Evolutionary conservation across 1,140 invertebrate genomes (phyloP).

Genomic region (Drosophila persimilis): DNA sequence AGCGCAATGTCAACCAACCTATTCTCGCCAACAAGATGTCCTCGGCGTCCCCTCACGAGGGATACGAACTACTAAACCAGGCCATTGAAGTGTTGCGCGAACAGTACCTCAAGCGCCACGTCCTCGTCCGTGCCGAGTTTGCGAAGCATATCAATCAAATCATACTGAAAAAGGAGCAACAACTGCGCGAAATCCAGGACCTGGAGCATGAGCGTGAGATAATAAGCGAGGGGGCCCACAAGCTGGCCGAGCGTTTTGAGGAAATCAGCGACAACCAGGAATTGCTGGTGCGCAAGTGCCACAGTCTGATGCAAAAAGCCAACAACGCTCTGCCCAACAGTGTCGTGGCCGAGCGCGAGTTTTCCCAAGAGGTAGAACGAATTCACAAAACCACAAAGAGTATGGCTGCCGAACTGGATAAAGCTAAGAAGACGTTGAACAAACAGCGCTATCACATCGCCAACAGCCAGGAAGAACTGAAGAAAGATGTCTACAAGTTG

Average conservation of each 20-base stretch:
- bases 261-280: conserved; percentile 88
- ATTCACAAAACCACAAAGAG: conserved; percentile 64
- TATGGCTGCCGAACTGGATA: conserved; percentile 53
- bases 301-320: conserved; percentile 64
- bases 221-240: conserved; percentile 86
- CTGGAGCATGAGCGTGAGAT: conserved; percentile 85
- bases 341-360: conserved; percentile 67
- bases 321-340: conserved; percentile 64
- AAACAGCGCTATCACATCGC: conserved; percentile 76
- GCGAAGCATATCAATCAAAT: conserved; percentile 86
- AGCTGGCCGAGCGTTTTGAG: conserved; percentile 89
- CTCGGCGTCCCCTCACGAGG: conserved; percentile 87
- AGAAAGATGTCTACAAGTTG: conserved; percentile 59
- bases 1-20: conserved; percentile 89
- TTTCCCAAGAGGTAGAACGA: conserved; percentile 59
- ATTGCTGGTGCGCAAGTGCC: conserved; percentile 83
- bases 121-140: conserved; percentile 88
- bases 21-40: conserved; percentile 86
- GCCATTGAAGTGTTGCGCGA: conserved; percentile 89
- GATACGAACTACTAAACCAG: conserved; percentile 88
- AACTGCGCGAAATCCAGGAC: conserved; percentile 86
- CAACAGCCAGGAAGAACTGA: conserved; percentile 59
- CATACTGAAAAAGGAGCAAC: conserved; percentile 86
- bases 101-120: conserved; percentile 89
- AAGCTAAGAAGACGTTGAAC: conserved; percentile 63